These are phyloP conservation scores for Scleropages formosus DNA, from an alignment of 2,797 vertebrate genomes.

Conservation along the genomic window DNA sequence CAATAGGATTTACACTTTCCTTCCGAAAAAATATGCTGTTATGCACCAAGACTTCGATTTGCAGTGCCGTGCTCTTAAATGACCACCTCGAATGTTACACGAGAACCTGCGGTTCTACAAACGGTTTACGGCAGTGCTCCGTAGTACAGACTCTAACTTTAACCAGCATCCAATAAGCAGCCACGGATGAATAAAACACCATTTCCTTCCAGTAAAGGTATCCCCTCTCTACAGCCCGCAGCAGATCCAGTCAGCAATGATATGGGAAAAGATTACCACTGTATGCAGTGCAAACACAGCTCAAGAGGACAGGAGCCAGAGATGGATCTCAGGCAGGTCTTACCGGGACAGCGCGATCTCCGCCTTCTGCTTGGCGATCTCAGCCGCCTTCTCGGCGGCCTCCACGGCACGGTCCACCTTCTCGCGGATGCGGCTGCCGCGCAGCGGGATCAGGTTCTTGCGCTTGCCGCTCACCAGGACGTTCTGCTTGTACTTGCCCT, in stretches of 20 bases:
- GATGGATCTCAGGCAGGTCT: conserved; percentile 30
- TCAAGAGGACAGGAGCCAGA: not conserved
- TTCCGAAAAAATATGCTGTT: no score
- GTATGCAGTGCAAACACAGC: not conserved
- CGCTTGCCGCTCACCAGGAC: conserved; percentile 91
- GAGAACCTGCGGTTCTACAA: not conserved
- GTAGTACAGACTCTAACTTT: no score
- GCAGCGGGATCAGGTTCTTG: conserved; percentile 94
- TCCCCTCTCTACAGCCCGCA: not conserved
- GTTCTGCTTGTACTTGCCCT: conserved; percentile 98
- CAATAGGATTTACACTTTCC: no score
- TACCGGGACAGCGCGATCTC: conserved; percentile 95
- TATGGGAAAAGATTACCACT: no score
- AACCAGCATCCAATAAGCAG: no score
- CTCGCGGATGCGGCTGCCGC: conserved; percentile 95
- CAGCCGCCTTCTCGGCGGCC: conserved; percentile 82
- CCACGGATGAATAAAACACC: no score
- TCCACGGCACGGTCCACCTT: conserved; percentile 94
- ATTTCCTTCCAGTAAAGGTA: not conserved
- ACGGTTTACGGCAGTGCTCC: no score
- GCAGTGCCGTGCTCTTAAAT: not conserved
- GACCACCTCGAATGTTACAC: not conserved
- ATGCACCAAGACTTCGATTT: no score
- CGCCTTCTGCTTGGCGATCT: conserved; percentile 88
- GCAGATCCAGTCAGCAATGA: no score